Evolutionary conservation across 2,113 vertebrate species (phyloP), one percentile per base, ranked within the genome.

Genomic region (Varanus salvator): DNA sequence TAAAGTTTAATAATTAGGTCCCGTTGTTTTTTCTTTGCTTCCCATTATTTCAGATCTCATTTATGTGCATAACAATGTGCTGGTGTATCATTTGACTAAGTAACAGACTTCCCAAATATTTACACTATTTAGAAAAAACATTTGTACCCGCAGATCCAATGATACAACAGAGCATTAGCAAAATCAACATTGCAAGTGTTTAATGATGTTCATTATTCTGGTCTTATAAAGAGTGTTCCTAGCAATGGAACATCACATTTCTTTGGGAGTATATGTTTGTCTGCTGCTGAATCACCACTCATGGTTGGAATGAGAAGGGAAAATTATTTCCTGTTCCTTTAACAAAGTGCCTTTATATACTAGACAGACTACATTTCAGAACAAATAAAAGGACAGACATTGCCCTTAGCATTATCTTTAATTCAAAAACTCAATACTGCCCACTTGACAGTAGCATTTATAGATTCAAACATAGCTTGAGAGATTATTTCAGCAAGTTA

Each of bases 311-410:
- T 74, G 6, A 86, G 57, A 91, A 38, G 29, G 80, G 75, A 92
- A 80, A 96, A 91, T 74, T 66, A 68, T 38, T 92, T 91, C 66
- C 88, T 84, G 93, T 92, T 93, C 91, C 93, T 92, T 31, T 92
- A 80, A 57, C 69, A 80, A 89, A 89, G 90, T 88, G 87, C 60
- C 87, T 90, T 92, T 89, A 93, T 34, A 72, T 74, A 91, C 29
- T 78, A 77, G 88, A 92, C 76, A 91, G 86, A 93, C 80, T 68
- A 87, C 31, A 90, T 83, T 93, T 90, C 84, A 86, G 91, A 92
- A 89, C 83, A 93, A 93, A 92, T 92, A 95, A 92, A 71, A n/a
- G 83, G 86, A 92, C 88, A 93, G 77, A 92, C 86, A 84, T 81
- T 92, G 19, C 88, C 94, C 86, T 91, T 90, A 87, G 81, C 23